These are phyloP conservation scores for Auanema freiburgensis DNA, from an alignment of 2,888 invertebrate genomes.

Conservation along the genomic window DNA sequence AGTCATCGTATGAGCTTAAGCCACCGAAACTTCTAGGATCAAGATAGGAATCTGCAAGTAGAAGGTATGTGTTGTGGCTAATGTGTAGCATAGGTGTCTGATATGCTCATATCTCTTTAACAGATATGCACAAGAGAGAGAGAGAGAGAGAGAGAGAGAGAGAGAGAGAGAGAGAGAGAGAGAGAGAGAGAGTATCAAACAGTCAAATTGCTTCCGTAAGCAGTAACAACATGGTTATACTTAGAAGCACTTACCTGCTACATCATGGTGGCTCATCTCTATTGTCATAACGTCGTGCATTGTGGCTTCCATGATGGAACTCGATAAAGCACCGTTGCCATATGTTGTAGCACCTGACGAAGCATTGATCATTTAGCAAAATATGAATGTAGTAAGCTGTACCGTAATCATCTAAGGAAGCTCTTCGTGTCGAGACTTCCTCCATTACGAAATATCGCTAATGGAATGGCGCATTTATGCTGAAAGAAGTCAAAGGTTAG, in stretches of 20 bases:
- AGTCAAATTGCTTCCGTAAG: no score
- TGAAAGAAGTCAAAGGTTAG: constrained; percentile 8
- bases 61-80: neutral
- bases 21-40: constrained; percentile 30
- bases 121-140: neutral
- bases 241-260: constrained; percentile 18
- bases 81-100: neutral
- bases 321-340: constrained; percentile 9
- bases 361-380: neutral
- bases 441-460: constrained; percentile 11
- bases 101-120: neutral
- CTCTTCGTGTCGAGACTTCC: constrained; percentile 18
- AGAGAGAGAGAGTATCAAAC: no score
- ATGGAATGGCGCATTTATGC: constrained; percentile 12
- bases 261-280: constrained; percentile 25
- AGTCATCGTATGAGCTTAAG: constrained; percentile 14
- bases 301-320: constrained; percentile 23
- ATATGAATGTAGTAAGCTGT: neutral
- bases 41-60: constrained; percentile 14
- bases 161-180: constrained; percentile 1
- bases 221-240: no score
- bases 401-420: constrained; percentile 17
- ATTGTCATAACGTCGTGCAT: constrained; percentile 27
- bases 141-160: neutral
- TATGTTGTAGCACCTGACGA: constrained; percentile 1